phyloP scores from a whole-genome alignment of 2,888 invertebrate species.

The Rotaria magnacalcarata region DNA sequence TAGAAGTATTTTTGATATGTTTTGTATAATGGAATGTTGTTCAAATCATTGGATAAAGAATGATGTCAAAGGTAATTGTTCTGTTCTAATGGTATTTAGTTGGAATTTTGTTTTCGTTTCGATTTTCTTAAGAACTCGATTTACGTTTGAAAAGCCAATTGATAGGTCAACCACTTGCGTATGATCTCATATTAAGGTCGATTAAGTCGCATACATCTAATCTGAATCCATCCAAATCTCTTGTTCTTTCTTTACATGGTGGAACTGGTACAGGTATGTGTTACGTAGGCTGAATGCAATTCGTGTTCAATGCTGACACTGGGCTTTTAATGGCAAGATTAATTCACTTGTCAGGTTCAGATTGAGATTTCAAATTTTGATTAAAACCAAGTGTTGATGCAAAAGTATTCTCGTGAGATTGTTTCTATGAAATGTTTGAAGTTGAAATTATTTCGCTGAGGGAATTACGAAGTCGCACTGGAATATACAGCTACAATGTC shows the following conservation, averaged over 20 bases:
- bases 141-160: background rate
- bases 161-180: constrained; percentile 9
- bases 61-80: background rate
- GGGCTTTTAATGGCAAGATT: too few relatives aligned
- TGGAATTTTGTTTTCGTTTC: background rate
- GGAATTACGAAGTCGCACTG: too few relatives aligned
- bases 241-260: constrained; percentile 88
- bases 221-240: constrained; percentile 68
- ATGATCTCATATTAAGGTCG: background rate
- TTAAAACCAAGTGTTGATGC: too few relatives aligned
- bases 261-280: constrained; percentile 68
- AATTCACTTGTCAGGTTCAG: too few relatives aligned
- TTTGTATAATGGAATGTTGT: constrained; percentile 14
- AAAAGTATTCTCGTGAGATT: too few relatives aligned
- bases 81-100: too few relatives aligned
- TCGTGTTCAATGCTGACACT: too few relatives aligned
- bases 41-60: constrained; percentile 8
- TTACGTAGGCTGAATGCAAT: too few relatives aligned
- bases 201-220: constrained; percentile 62
- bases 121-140: background rate
- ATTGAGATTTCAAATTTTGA: too few relatives aligned
- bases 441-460: too few relatives aligned
- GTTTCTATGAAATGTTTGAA: too few relatives aligned
- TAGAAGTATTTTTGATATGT: background rate
- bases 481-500: too few relatives aligned